Evolutionary conservation across 92 coral and sea anemone species (phyloP).

Genomic region (Palythoa caribaeorum): DNA sequence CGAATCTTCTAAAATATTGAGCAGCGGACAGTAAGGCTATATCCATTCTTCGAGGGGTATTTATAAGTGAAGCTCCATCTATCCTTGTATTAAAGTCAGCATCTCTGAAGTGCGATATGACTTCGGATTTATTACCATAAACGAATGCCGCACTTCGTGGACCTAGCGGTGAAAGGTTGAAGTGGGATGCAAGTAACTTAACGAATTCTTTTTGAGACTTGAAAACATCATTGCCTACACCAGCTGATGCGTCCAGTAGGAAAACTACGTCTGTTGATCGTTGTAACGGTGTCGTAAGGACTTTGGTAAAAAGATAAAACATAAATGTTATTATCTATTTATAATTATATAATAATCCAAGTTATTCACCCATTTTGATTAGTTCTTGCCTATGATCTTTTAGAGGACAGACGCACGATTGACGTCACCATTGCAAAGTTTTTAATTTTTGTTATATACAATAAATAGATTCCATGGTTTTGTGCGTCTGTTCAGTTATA

Average conservation of each 20-base stretch:
- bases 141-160: constrained; percentile 65
- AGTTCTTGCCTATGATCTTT: too few species aligned
- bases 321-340: background rate
- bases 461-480: too few species aligned
- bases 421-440: too few species aligned
- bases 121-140: constrained; percentile 59
- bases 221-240: constrained; percentile 65
- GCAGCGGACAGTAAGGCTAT: constrained; percentile 68
- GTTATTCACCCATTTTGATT: too few species aligned
- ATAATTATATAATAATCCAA: background rate
- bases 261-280: constrained; percentile 76
- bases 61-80: constrained; percentile 48
- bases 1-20: constrained; percentile 56
- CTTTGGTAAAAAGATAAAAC: constrained; percentile 4
- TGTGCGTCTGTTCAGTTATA: too few species aligned
- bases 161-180: constrained; percentile 57
- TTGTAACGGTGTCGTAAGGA: constrained; percentile 49
- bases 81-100: constrained; percentile 57
- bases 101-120: constrained; percentile 52
- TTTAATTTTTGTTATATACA: too few species aligned
- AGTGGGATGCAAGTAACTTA: constrained; percentile 60
- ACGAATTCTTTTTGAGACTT: constrained; percentile 79
- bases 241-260: constrained; percentile 82
- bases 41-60: constrained; percentile 63
- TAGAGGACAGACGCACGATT: too few species aligned